Evolutionary conservation across 2,888 invertebrate genomes (phyloP).

Genomic region (Antitype chi): DNA sequence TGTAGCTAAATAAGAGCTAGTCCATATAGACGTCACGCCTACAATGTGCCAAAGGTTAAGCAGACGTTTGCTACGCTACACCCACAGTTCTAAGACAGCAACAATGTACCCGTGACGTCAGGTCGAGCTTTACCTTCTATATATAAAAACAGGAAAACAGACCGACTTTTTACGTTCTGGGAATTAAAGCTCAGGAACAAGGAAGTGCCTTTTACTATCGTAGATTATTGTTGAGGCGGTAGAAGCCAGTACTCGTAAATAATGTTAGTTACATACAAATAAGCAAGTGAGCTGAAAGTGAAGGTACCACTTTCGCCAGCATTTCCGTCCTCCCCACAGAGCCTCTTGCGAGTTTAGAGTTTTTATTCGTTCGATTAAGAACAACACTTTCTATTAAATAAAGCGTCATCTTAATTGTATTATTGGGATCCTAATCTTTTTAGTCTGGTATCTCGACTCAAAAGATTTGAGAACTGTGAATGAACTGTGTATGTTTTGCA

Average conservation of each 20-base stretch:
- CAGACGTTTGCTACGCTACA: conserved; percentile 24
- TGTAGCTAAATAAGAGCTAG: conserved; percentile 8
- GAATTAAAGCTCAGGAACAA: conserved; percentile 9
- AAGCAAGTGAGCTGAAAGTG: conserved; percentile 78
- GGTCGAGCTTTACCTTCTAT: neutral
- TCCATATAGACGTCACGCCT: conserved; percentile 13
- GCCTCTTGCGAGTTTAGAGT: conserved; percentile 66
- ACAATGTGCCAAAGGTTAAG: conserved; percentile 36
- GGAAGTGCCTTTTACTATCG: conserved; percentile 19
- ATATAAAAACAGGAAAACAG: neutral
- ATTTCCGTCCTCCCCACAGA: conserved; percentile 68
- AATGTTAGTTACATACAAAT: conserved; percentile 56
- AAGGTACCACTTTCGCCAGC: conserved; percentile 83
- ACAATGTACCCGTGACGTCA: conserved; percentile 36
- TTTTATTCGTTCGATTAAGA: conserved; percentile 68
- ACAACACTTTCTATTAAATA: conserved; percentile 73
- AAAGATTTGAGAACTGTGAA: neutral
- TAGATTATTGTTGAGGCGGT: conserved; percentile 20
- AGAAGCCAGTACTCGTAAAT: conserved; percentile 48
- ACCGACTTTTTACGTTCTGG: neutral
- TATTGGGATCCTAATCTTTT: conserved; percentile 19
- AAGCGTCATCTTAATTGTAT: conserved; percentile 43
- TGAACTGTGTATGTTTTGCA: neutral
- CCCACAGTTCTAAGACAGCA: conserved; percentile 27
- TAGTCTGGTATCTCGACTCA: neutral